Percentiles rank a stretch among this genome's conserved stretches.
Evolutionary conservation across 2,888 invertebrate genomes (phyloP).

Genomic region (Sinelater perroti): DNA sequence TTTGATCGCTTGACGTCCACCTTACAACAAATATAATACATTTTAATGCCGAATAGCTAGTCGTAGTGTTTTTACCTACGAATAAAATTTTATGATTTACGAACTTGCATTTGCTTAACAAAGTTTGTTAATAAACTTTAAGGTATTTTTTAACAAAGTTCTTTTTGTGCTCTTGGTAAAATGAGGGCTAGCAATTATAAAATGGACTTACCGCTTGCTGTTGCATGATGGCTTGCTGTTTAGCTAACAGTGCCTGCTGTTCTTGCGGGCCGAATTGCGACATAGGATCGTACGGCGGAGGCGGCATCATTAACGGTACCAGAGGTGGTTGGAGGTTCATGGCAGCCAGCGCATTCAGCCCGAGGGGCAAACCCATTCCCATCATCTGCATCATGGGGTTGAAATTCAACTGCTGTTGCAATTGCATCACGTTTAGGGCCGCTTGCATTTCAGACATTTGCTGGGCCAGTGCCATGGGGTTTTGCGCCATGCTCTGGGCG

Average conservation of each 20-base stretch:
- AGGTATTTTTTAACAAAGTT: no score
- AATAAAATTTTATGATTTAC: no score
- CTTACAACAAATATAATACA: no score
- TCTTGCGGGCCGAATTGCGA: slow-evolving; percentile 66
- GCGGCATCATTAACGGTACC: slow-evolving; percentile 88
- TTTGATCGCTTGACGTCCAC: no score
- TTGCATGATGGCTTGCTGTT: slow-evolving; percentile 76
- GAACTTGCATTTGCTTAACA: no score
- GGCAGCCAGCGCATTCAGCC: slow-evolving; percentile 85
- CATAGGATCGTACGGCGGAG: slow-evolving; percentile 80
- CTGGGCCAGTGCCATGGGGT: slow-evolving; percentile 69
- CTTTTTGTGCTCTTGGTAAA: no score
- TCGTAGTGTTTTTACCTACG: no score
- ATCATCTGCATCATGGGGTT: slow-evolving; percentile 93
- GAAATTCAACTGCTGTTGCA: slow-evolving; percentile 85
- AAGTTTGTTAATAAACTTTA: no score
- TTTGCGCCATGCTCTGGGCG: slow-evolving; percentile 60
- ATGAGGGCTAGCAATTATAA: no score
- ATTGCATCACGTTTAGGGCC: slow-evolving; percentile 84
- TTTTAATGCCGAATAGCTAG: no score
- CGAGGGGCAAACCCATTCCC: slow-evolving; percentile 81
- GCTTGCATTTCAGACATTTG: slow-evolving; percentile 87
- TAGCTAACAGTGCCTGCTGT: slow-evolving; percentile 70
- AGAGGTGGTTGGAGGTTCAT: slow-evolving; percentile 95
- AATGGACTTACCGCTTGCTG: slow-evolving; percentile 68